Base-by-base conservation (phyloP, 1,140 invertebrate genomes). In the Hirudo medicinalis region DNA sequence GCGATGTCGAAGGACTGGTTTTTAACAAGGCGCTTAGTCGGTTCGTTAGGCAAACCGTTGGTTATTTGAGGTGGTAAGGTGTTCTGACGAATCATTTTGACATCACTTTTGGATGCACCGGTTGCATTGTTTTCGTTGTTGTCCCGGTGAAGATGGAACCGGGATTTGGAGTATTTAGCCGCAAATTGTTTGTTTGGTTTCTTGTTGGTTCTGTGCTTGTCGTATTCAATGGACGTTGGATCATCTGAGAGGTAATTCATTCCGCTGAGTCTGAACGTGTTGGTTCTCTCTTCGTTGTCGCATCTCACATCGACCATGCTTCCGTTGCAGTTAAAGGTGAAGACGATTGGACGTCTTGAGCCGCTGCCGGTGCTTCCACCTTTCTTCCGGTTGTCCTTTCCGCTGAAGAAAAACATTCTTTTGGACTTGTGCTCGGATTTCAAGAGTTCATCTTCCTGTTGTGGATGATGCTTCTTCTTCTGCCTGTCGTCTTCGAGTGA, bases 251-350 rank as follows among this genome's bases (percentile, higher is more conserved):
- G 43, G 43, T 49, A 49, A 49, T 49, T 49, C 43, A 49, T 49
- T 49, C 22, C 22, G 13, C n/a, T 70, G 36, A 70, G 43, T 13
- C 66, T 40, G 63, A 74, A 71, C 9, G 73, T 71, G 29, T 60
- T 57, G n/a, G 49, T 49, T 22, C 60, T 53, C 13, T 69, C 70
- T 19, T 67, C 49, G 22, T 66, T 54, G 20, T 43, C 73, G 27
- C 73, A 74, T 36, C 73, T 69, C 19, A 74, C 55, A 60, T 74
- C 73, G 17, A 74, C 73, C 73, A 74, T 74, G 73, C 73, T 74
- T 25, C 73, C 73, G 57, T 74, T 74, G 63, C 36, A 29, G 63
- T 74, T 74, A 63, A 72, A 73, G 20, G 49, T 71, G 73, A 74
- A 74, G 54, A 55, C 63, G n/a, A 74, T 63, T 5, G 73, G 73